Percentiles rank a stretch among this genome's conserved stretches.
Conservation (phyloP, 2,888 invertebrate genomes). For the Brenthis daphne region DNA sequence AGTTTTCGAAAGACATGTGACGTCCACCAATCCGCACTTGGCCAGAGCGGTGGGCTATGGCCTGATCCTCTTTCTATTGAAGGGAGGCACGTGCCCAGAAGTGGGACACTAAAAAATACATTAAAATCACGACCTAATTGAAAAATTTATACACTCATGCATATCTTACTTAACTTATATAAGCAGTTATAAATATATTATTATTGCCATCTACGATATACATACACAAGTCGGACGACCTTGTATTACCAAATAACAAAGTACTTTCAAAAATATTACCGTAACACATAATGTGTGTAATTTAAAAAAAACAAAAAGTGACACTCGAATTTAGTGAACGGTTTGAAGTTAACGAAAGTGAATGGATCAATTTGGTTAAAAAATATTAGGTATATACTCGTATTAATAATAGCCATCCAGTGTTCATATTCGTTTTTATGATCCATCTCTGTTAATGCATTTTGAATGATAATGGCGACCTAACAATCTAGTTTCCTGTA, state of each 20-base stretch:
- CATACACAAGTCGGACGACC: slow-evolving; percentile 14
- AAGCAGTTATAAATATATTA: too few species aligned
- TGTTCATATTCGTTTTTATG: background rate
- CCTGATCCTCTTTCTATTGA: too few species aligned
- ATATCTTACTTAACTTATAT: too few species aligned
- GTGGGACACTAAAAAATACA: too few species aligned
- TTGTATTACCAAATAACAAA: slow-evolving; percentile 25
- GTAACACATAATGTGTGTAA: slow-evolving; percentile 27
- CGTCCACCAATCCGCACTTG: too few species aligned
- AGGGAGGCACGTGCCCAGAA: too few species aligned
- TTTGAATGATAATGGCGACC: slow-evolving; percentile 4
- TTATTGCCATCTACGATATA: too few species aligned
- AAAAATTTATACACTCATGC: too few species aligned
- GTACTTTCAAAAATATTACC: slow-evolving; percentile 31
- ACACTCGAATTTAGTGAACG: slow-evolving; percentile 16
- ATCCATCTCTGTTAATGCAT: background rate
- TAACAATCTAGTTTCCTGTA: background rate
- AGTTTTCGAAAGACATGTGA: too few species aligned
- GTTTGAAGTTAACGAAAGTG: slow-evolving; percentile 7
- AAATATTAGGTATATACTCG: background rate
- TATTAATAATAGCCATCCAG: slow-evolving; percentile 6
- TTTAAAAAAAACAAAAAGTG: slow-evolving; percentile 24
- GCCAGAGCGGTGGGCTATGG: too few species aligned
- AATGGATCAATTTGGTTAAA: background rate
- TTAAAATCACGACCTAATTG: too few species aligned